These are phyloP conservation scores for Tinea pellionella DNA, from an alignment of 2,888 invertebrate genomes.

Conservation along the genomic window DNA sequence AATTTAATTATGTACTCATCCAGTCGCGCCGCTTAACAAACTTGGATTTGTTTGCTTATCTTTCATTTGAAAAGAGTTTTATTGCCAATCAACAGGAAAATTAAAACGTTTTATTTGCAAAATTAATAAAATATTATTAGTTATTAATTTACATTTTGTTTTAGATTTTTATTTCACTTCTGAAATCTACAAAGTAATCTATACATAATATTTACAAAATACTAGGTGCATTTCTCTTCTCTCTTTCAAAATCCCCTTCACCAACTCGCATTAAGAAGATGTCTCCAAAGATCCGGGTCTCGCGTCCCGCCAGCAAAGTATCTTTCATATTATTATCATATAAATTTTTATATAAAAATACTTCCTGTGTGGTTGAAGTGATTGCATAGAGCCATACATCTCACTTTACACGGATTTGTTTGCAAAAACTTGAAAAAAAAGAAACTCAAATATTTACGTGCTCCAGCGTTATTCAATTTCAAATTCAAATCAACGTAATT, in stretches of 20 bases:
- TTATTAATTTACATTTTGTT: no score
- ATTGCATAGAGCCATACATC: background rate
- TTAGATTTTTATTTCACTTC: no score
- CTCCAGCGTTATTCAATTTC: background rate
- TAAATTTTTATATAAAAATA: no score
- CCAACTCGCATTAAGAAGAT: no score
- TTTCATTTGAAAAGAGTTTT: constrained; percentile 10
- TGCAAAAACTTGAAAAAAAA: background rate
- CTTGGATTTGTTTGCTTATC: constrained; percentile 13
- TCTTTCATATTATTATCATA: no score
- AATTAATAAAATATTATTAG: no score
- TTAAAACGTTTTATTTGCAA: background rate
- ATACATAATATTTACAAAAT: no score
- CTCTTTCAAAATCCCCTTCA: no score
- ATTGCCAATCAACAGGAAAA: constrained; percentile 8
- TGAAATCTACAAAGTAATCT: no score
- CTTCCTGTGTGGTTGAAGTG: background rate
- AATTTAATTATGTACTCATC: constrained; percentile 23
- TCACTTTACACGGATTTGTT: background rate
- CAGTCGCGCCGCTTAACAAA: constrained; percentile 10
- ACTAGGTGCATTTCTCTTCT: no score
- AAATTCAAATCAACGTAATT: background rate
- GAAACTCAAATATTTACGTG: background rate
- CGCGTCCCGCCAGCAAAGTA: no score
- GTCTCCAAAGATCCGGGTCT: no score